Percentiles rank a stretch among this genome's conserved stretches.
Conservation (phyloP, 2,113 vertebrate species). For the Psittacara wagleri region DNA sequence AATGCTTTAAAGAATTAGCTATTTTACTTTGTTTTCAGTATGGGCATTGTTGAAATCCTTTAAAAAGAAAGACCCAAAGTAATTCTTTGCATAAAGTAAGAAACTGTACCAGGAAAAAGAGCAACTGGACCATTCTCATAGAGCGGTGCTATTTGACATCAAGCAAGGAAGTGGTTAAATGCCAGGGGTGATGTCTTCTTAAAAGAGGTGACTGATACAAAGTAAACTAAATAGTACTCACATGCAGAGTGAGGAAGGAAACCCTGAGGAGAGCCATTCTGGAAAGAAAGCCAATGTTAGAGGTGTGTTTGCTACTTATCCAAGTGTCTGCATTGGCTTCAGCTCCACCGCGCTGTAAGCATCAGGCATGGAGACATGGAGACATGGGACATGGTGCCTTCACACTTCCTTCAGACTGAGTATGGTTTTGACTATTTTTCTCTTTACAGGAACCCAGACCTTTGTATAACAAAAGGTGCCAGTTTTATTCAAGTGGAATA, state of each 20-base stretch:
- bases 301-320: neutral
- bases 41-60: neutral
- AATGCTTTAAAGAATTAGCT: neutral
- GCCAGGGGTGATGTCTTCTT: neutral
- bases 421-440: neutral
- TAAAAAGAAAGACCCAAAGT: neutral
- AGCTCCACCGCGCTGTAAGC: neutral
- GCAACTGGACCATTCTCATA: neutral
- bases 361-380: neutral
- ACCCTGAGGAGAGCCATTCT: neutral
- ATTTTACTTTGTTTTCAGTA: neutral
- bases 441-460: constrained; percentile 84
- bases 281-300: rapidly evolving
- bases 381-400: neutral
- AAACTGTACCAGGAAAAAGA: neutral
- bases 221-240: neutral
- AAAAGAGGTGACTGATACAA: neutral
- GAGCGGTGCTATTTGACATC: neutral
- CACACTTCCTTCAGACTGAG: neutral
- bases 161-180: neutral
- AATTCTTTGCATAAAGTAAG: neutral
- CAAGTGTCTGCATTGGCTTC: neutral
- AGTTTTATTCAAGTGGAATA: constrained; percentile 81
- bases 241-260: neutral
- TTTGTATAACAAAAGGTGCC: constrained; percentile 83